phyloP scores from a whole-genome alignment of 2,888 invertebrate genomes.

The Polyommatus iphigenia region DNA sequence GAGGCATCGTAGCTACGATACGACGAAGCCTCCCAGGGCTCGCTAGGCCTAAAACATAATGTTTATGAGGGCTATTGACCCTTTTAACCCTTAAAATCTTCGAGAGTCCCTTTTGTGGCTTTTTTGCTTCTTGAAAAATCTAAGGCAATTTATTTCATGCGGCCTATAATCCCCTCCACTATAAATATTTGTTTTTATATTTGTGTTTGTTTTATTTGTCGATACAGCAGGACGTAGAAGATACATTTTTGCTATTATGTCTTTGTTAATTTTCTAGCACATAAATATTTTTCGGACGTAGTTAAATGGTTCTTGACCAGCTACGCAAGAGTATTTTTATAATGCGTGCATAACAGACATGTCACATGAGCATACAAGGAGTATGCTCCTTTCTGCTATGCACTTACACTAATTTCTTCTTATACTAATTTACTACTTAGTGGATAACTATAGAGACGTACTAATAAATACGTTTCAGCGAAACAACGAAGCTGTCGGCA shows the following conservation, averaged over 20 bases:
- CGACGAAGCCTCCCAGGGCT: slow-evolving; percentile 36
- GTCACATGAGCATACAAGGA: too few relatives aligned
- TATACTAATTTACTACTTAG: too few relatives aligned
- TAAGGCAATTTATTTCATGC: slow-evolving; percentile 25
- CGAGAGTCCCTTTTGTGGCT: slow-evolving; percentile 33
- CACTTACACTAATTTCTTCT: too few relatives aligned
- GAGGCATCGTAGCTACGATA: slow-evolving; percentile 29
- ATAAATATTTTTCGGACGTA: background rate
- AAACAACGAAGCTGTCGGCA: slow-evolving; percentile 29
- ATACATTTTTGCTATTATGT: background rate
- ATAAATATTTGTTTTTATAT: slow-evolving; percentile 3
- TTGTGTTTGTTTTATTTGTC: background rate
- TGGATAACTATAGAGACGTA: too few relatives aligned
- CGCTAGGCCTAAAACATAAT: slow-evolving; percentile 45
- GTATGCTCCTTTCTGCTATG: too few relatives aligned
- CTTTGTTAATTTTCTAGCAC: background rate
- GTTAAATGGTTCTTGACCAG: too few relatives aligned
- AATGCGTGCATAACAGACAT: too few relatives aligned
- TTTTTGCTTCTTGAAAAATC: slow-evolving; percentile 31
- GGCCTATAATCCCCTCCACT: background rate
- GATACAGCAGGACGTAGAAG: background rate
- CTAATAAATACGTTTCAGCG: background rate
- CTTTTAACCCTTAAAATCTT: slow-evolving; percentile 46
- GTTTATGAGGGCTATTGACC: slow-evolving; percentile 47
- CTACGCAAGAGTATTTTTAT: too few relatives aligned